phyloP scores from a whole-genome alignment of 2,113 vertebrate genomes.

The Chionodraco myersi region DNA sequence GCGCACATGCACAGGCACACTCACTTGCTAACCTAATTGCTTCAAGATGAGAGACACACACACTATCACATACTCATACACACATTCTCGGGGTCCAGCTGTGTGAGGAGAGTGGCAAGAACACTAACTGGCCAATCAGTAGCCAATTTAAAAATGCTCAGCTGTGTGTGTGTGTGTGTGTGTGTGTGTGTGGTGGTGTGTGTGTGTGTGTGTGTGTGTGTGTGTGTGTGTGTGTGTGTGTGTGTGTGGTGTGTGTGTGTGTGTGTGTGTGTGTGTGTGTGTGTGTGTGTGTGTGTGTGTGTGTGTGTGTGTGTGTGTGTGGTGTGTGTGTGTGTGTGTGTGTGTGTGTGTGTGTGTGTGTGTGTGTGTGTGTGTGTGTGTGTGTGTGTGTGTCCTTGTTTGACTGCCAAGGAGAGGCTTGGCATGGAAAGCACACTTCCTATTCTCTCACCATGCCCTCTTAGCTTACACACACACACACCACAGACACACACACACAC shows the following conservation, averaged over 20 bases:
- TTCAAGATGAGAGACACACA: conserved; percentile 31
- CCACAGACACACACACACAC: conserved; percentile 21
- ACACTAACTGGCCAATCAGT: conserved; percentile 72
- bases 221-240: too few species aligned
- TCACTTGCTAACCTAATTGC: conserved; percentile 47
- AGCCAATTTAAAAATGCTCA: conserved; percentile 71
- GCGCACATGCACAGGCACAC: conserved; percentile 29
- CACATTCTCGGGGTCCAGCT: conserved; percentile 59
- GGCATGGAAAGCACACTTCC: conserved; percentile 65
- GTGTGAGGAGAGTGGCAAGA: conserved; percentile 72
- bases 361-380: conserved; percentile 15
- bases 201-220: too few species aligned
- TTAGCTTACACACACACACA: conserved; percentile 39
- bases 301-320: too few species aligned
- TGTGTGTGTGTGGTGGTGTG: background rate
- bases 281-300: too few species aligned
- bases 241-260: too few species aligned
- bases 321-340: too few species aligned
- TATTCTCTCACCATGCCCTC: conserved; percentile 67
- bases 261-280: too few species aligned
- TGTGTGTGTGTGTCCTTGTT: conserved; percentile 57
- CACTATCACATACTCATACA: conserved; percentile 16
- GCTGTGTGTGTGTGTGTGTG: conserved; percentile 20
- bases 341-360: too few species aligned
- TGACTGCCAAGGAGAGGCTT: conserved; percentile 67